phyloP scores from a whole-genome alignment of 2,113 vertebrate genomes.

The Chamaetylas fuelleborni region DNA sequence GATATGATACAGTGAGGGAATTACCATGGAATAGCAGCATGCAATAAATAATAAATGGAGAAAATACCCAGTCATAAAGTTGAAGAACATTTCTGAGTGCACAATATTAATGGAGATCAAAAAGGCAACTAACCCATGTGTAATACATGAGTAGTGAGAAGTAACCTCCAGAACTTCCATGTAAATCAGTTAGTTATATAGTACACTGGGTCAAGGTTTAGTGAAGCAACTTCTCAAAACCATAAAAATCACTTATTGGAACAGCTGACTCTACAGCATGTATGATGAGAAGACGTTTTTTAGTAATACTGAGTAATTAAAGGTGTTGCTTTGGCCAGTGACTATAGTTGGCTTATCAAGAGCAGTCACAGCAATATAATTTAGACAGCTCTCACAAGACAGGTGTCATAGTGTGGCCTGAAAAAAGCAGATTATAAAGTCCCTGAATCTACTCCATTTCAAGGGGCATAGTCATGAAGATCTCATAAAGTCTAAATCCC shows the following conservation, averaged over 20 bases:
- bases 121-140: conserved; percentile 47
- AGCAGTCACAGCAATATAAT: neutral
- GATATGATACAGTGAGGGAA: neutral
- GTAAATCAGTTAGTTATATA: conserved; percentile 64
- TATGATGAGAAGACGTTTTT: neutral
- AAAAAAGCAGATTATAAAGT: neutral
- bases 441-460: neutral
- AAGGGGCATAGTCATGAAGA: neutral
- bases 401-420: neutral
- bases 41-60: neutral
- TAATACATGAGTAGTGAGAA: conserved; percentile 58
- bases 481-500: neutral
- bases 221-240: conserved; percentile 41
- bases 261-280: neutral
- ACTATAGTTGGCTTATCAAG: neutral
- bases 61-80: conserved; percentile 14
- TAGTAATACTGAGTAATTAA: neutral
- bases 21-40: neutral
- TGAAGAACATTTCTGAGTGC: conserved; percentile 33
- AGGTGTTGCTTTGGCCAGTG: neutral
- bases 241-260: conserved; percentile 42
- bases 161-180: conserved; percentile 53
- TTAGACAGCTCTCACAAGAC: neutral
- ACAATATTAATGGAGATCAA: conserved; percentile 58
- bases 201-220: conserved; percentile 43